A percentile compares a stretch with the other conserved stretches of the same genome.
These are phyloP conservation scores for fruit fly (Drosophila melanogaster) DNA, from an alignment of 1,140 invertebrate species.

Conservation along the genomic window Release_6_plus_ISO1_MT NT_037436.4:6828501-6829000, in stretches of 20 bases:
- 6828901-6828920: conserved; percentile 77
- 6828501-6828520: conserved; percentile 55
- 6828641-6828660: conserved; percentile 74
- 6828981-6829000: conserved; percentile 33
- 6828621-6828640: conserved; percentile 58
- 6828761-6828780: conserved; percentile 63
- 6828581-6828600: conserved; percentile 9
- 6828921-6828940: conserved; percentile 61
- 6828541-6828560: conserved; percentile 81
- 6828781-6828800: conserved; percentile 26
- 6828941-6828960: conserved; percentile 74
- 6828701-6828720: conserved; percentile 15
- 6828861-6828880: conserved; percentile 81
- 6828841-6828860: conserved; percentile 73
- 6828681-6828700: conserved; percentile 75
- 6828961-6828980: conserved; percentile 30
- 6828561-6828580: conserved; percentile 60
- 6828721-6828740: conserved; percentile 58
- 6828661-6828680: conserved; percentile 73
- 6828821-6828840: conserved; percentile 80
- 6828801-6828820: conserved; percentile 56
- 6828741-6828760: conserved; percentile 69
- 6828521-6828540: conserved; percentile 80
- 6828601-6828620: conserved; percentile 69
- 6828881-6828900: conserved; percentile 74